A percentile compares a stretch with the other conserved stretches of the same genome.
phyloP scores from a whole-genome alignment of 2,888 invertebrate genomes.

The Pandemis heparana region DNA sequence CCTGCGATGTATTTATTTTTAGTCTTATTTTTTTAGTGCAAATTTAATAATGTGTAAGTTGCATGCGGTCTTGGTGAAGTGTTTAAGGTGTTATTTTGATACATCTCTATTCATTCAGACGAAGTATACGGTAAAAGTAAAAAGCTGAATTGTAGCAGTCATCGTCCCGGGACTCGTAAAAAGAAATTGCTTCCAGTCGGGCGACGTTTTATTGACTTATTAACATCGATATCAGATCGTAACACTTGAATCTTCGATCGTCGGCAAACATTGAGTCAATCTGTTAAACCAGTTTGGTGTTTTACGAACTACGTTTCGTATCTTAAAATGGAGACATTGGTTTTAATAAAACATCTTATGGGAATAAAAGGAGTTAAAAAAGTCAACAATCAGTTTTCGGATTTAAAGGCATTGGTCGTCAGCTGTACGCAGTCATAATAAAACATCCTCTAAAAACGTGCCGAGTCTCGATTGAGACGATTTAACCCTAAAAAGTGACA shows the following conservation, averaged over 20 bases:
- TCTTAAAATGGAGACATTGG: neutral
- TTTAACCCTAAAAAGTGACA: too few relatives aligned
- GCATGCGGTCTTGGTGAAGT: neutral
- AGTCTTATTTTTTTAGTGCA: too few relatives aligned
- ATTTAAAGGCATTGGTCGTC: too few relatives aligned
- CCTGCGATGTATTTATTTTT: too few relatives aligned
- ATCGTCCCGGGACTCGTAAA: conserved; percentile 81
- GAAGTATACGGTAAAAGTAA: conserved; percentile 58
- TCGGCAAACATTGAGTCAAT: conserved; percentile 75
- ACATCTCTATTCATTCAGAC: conserved; percentile 24
- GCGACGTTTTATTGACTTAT: conserved; percentile 84
- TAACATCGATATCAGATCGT: conserved; percentile 85
- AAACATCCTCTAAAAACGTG: too few relatives aligned
- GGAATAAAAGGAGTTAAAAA: too few relatives aligned
- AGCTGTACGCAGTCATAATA: too few relatives aligned
- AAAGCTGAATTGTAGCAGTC: conserved; percentile 77
- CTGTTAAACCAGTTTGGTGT: conserved; percentile 57
- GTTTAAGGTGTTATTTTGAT: conserved; percentile 32
- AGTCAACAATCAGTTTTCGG: too few relatives aligned
- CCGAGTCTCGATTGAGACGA: too few relatives aligned
- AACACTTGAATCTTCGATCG: conserved; percentile 83
- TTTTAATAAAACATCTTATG: neutral
- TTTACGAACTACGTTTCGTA: conserved; percentile 10
- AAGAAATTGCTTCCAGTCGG: conserved; percentile 83
- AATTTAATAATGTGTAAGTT: neutral